Percentiles rank a stretch among this genome's conserved stretches.
Conservation (phyloP, 2,797 vertebrate genomes). For the Naso thynnoides region DNA sequence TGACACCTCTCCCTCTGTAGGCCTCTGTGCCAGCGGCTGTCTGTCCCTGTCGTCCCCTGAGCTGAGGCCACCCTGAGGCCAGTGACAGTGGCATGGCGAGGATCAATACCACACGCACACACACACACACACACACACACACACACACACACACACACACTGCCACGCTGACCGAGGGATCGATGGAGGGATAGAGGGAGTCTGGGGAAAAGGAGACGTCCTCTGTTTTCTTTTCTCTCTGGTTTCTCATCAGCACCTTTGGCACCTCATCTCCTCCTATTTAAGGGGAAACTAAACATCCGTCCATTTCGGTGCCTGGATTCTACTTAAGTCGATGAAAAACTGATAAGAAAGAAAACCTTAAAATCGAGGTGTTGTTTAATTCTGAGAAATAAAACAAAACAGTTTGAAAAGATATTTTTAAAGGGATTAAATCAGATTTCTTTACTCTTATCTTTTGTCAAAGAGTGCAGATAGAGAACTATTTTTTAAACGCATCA, state of each 20-base stretch:
- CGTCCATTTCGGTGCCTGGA: not conserved
- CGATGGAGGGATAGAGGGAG: slow-evolving; percentile 59
- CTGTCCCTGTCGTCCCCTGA: slow-evolving; percentile 72
- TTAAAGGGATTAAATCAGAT: too few species aligned
- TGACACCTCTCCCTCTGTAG: not conserved
- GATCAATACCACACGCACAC: slow-evolving; percentile 77
- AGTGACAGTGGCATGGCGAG: slow-evolving; percentile 64
- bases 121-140: slow-evolving; percentile 47
- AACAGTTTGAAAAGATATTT: too few species aligned
- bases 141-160: slow-evolving; percentile 34
- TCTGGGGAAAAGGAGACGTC: slow-evolving; percentile 35
- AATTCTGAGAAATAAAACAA: too few species aligned
- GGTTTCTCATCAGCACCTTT: slow-evolving; percentile 26
- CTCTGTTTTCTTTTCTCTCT: slow-evolving; percentile 24
- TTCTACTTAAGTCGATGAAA: too few species aligned
- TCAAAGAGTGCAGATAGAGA: too few species aligned
- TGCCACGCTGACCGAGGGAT: slow-evolving; percentile 54
- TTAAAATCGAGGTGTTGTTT: too few species aligned
- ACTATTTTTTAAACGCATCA: too few species aligned
- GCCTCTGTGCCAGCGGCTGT: slow-evolving; percentile 74
- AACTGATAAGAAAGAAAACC: too few species aligned
- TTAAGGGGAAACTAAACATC: not conserved
- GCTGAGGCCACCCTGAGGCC: slow-evolving; percentile 79
- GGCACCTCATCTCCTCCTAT: slow-evolving; percentile 14
- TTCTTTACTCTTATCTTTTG: too few species aligned